These are phyloP conservation scores for Poecilia velifera DNA, from an alignment of 2,797 vertebrate genomes.

Conservation along the genomic window DNA sequence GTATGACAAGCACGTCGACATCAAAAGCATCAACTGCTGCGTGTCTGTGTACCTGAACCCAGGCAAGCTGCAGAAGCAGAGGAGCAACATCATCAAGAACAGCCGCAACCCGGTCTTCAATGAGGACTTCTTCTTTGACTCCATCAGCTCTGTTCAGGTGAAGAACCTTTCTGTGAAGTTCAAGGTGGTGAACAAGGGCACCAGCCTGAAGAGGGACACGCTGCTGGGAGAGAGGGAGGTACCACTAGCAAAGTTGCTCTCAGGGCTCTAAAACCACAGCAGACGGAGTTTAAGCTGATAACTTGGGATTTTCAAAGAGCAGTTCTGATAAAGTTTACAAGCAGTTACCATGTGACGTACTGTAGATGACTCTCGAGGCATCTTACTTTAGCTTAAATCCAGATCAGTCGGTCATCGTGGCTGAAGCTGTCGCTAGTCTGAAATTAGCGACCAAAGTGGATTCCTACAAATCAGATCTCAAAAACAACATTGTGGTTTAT, in stretches of 20 bases:
- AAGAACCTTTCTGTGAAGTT: slow-evolving; percentile 92
- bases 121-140: slow-evolving; percentile 98
- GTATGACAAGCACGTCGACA: slow-evolving; percentile 87
- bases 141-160: slow-evolving; percentile 84
- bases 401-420: background rate
- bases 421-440: background rate
- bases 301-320: background rate
- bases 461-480: background rate
- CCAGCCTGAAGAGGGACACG: slow-evolving; percentile 93
- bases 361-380: background rate
- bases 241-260: slow-evolving; percentile 85
- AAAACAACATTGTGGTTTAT: background rate
- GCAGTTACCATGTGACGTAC: background rate
- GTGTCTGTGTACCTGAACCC: slow-evolving; percentile 93
- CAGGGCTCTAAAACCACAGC: slow-evolving; percentile 73
- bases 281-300: background rate
- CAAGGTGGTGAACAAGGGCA: slow-evolving; percentile 98
- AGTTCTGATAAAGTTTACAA: background rate
- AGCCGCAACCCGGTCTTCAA: slow-evolving; percentile 96
- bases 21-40: slow-evolving; percentile 95
- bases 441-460: background rate
- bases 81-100: slow-evolving; percentile 98
- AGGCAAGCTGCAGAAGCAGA: slow-evolving; percentile 94
- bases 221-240: slow-evolving; percentile 93
- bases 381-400: background rate